Conservation (phyloP, 2,797 vertebrate genomes). For the Sarcophilus harrisii region DNA sequence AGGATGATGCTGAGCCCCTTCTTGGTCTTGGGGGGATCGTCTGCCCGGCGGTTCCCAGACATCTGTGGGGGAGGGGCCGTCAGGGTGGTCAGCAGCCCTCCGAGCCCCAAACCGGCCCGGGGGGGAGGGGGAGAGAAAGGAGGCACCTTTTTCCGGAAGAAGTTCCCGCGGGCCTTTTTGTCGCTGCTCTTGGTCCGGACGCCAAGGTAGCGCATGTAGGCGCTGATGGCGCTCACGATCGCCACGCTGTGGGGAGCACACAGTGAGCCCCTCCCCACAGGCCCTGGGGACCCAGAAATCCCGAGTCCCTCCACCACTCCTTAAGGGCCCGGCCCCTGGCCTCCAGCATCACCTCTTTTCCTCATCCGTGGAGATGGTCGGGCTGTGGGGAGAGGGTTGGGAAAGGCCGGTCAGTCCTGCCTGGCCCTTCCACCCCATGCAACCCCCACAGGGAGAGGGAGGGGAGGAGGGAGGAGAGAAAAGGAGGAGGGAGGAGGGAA, state of each 20-base stretch:
- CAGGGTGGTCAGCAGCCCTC: not conserved
- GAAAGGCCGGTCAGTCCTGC: not conserved
- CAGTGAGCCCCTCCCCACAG: not conserved
- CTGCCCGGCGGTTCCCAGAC: conserved; percentile 84
- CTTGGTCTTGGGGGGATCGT: conserved; percentile 87
- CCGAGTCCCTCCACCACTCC: not conserved
- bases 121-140: not conserved
- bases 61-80: conserved; percentile 61
- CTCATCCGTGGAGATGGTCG: conserved; percentile 81
- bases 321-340: not conserved
- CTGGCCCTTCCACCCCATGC: not conserved
- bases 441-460: not conserved
- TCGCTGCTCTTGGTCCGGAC: conserved; percentile 91
- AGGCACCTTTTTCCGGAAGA: conserved; percentile 90
- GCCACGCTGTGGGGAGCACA: conserved; percentile 85
- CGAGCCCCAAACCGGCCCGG: not conserved
- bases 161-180: conserved; percentile 93
- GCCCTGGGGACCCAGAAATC: not conserved
- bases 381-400: conserved; percentile 71
- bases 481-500: not conserved
- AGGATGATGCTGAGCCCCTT: conserved; percentile 87
- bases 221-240: conserved; percentile 89
- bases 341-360: conserved; percentile 81
- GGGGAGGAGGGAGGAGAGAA: not conserved
- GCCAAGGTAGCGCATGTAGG: conserved; percentile 94